phyloP scores from a whole-genome alignment of 1,140 invertebrate genomes.

The Drosophila bifasciata region DNA sequence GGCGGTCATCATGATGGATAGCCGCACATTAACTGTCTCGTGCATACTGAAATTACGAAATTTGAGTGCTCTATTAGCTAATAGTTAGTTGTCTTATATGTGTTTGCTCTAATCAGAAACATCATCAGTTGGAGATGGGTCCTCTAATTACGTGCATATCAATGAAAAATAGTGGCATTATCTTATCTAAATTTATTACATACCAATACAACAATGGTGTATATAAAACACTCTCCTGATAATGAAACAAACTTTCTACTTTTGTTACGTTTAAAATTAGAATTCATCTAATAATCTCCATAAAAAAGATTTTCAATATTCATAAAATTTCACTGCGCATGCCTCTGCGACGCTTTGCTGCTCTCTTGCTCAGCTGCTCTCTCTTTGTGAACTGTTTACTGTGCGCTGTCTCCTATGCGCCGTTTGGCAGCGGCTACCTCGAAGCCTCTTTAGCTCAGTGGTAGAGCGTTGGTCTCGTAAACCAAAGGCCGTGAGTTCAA shows the following conservation, averaged over 20 bases:
- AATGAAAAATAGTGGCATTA: background rate
- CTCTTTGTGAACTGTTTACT: background rate
- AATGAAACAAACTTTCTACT: too few relatives aligned
- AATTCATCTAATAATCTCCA: background rate
- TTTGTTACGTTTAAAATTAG: too few relatives aligned
- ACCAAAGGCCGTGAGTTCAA: constrained; percentile 96
- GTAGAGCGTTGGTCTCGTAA: constrained; percentile 97
- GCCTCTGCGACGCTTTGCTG: constrained; percentile 14
- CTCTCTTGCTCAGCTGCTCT: constrained; percentile 8
- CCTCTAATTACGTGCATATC: constrained; percentile 3
- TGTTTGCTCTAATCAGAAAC: background rate
- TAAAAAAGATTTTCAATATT: background rate
- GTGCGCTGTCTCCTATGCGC: constrained; percentile 18
- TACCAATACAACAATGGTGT: too few relatives aligned
- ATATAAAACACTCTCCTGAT: too few relatives aligned
- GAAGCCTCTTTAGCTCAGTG: constrained; percentile 86
- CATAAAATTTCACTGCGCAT: constrained; percentile 47
- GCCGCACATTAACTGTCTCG: constrained; percentile 46
- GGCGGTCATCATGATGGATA: constrained; percentile 41
- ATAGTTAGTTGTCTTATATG: constrained; percentile 9
- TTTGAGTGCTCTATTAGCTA: constrained; percentile 43
- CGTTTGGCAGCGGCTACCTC: constrained; percentile 27
- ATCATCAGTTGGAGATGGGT: background rate
- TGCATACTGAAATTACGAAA: constrained; percentile 49
- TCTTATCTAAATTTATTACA: constrained; percentile 33